phyloP scores from a whole-genome alignment of 1,140 invertebrate genomes.

The Pseudobourletiella spinata region DNA sequence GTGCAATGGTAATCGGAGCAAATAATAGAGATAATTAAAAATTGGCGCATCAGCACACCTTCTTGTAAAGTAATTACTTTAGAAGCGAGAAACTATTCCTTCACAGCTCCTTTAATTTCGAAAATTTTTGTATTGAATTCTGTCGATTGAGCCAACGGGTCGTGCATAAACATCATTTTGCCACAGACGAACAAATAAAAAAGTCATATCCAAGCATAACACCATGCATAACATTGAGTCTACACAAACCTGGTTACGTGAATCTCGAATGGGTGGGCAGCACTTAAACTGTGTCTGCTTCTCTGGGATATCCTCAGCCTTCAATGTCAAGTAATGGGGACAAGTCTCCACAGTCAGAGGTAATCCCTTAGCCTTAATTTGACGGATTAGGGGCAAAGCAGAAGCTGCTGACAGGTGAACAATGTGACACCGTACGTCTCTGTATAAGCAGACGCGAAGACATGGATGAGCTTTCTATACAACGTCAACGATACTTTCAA shows the following conservation, averaged over 20 bases:
- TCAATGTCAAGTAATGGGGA: slow-evolving; percentile 59
- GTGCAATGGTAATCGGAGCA: too few relatives aligned
- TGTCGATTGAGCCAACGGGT: too few relatives aligned
- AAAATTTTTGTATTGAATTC: too few relatives aligned
- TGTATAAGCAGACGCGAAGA: slow-evolving; percentile 9
- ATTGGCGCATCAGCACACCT: too few relatives aligned
- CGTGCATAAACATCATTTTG: too few relatives aligned
- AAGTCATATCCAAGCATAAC: too few relatives aligned
- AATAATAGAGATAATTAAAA: too few relatives aligned
- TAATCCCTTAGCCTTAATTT: slow-evolving; percentile 43
- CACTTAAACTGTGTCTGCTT: slow-evolving; percentile 59
- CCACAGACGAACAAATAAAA: too few relatives aligned
- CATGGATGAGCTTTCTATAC: not conserved
- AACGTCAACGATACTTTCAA: slow-evolving; percentile 5
- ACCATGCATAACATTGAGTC: too few relatives aligned
- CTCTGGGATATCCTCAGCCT: slow-evolving; percentile 52
- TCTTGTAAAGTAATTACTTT: too few relatives aligned
- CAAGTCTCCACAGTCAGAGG: slow-evolving; percentile 60
- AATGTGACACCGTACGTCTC: slow-evolving; percentile 50
- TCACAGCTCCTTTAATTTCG: too few relatives aligned
- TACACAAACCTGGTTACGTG: slow-evolving; percentile 53
- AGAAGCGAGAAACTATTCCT: too few relatives aligned
- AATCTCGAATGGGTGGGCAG: slow-evolving; percentile 57
- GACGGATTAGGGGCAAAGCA: slow-evolving; percentile 45
- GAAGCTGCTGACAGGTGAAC: slow-evolving; percentile 59